Base-by-base conservation (phyloP, 2,888 invertebrate genomes). In the Hirtodrosophila duncani region DNA sequence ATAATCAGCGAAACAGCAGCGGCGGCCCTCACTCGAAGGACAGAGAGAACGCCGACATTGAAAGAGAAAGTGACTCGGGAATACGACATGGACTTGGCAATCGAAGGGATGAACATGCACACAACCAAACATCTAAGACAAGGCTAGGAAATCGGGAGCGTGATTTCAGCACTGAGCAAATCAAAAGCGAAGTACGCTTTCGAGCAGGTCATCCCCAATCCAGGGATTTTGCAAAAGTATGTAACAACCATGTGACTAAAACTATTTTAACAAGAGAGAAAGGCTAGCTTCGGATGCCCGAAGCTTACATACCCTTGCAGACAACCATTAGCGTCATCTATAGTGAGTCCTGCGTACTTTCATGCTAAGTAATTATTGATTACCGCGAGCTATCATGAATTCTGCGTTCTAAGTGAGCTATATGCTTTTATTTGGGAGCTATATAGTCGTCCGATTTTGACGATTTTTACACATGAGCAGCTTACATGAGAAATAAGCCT, bases 191-290 rank as follows among this genome's bases (percentile, higher is more conserved):
- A 8, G 51, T 67, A 16, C 75, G 83, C 48, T 71, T 70, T 63
- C 72, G 81, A 34, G 56, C 67, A 30, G 78, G 74, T 56, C 30
- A 62, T 17, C 52, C 60, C 21, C 29, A 65, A 43, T 63, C 80
- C 37, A 81, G 68, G 64, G 83, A 83, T 63, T 63, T 68, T 52
- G 64, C 74, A 74, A 83, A 80, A 75, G 83, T 84, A 55, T 60
- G 67, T 13, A 21, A 30, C 16, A 36, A 21, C 21, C 23, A 30
- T 36, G 10, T 30, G 14, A 18, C 13, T 17, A 27, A 23, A 14
- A 18, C 26, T 10, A 31, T 21, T 11, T 24, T 16, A 6, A 9
- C 8, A 21, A n/a, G n/a, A n/a, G n/a, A n/a, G n/a, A n/a, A n/a
- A n/a, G n/a, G n/a, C n/a, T n/a, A n/a, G n/a, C n/a, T n/a, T n/a